Conservation (phyloP, 2,113 vertebrate species). For the Psophia crepitans region DNA sequence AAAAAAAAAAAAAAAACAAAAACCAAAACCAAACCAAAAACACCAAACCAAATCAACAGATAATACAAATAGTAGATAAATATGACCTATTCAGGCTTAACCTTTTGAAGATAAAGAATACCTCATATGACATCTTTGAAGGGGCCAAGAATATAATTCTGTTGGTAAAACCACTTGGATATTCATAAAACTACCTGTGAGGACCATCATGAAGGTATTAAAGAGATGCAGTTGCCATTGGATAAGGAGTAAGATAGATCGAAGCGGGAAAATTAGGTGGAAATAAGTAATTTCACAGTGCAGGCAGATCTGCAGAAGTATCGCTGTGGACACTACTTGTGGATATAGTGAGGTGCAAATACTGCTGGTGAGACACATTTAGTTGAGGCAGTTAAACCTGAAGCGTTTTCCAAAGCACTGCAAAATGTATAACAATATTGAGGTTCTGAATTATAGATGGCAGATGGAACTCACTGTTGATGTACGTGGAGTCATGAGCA, state of each 20-base stretch:
- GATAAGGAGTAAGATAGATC: background rate
- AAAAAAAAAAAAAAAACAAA: background rate
- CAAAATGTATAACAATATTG: background rate
- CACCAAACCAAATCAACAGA: background rate
- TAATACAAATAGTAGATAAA: background rate
- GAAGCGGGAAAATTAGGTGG: background rate
- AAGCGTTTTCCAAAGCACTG: background rate
- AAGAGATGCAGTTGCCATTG: background rate
- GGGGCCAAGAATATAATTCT: background rate
- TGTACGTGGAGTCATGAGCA: rapidly evolving
- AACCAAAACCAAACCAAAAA: background rate
- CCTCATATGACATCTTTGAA: background rate
- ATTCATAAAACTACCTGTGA: background rate
- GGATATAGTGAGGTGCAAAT: background rate
- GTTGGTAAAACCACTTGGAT: background rate
- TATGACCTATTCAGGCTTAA: background rate
- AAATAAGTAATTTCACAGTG: background rate
- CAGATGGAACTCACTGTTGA: background rate
- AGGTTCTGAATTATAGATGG: background rate
- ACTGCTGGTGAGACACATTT: background rate
- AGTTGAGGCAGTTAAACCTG: background rate
- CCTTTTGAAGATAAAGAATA: background rate
- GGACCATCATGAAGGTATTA: background rate
- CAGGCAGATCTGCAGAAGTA: background rate
- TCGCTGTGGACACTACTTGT: background rate